Percentiles rank a stretch among this genome's conserved stretches.
Conservation (phyloP, 30 jellyfish, hydroid and myxozoan species). For the Chrysaora quinquecirrha region DNA sequence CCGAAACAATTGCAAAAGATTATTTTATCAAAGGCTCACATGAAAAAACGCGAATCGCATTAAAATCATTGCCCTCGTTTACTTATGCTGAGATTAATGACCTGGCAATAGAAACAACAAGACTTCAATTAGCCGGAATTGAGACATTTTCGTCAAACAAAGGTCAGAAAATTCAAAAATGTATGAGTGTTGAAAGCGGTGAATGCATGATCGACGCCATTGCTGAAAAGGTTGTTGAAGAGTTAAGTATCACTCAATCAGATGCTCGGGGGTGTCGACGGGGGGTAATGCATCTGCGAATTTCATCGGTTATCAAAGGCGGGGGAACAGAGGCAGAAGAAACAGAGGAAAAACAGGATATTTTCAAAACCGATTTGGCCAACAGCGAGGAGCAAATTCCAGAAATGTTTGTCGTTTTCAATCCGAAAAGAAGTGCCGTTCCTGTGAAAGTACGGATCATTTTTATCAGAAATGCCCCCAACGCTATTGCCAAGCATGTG, state of each 20-base stretch:
- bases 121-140: neutral
- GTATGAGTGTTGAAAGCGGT: neutral
- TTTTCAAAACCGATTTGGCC: too few species aligned
- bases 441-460: neutral
- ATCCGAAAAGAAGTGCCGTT: too few species aligned
- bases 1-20: too few species aligned
- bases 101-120: neutral
- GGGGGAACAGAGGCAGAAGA: too few species aligned
- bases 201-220: too few species aligned
- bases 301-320: neutral
- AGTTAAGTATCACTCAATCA: neutral
- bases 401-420: neutral
- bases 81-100: too few species aligned
- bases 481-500: neutral
- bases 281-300: constrained; percentile 3
- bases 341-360: neutral
- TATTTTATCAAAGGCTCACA: too few species aligned
- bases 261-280: neutral
- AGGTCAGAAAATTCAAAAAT: neutral
- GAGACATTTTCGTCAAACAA: neutral
- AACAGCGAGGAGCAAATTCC: neutral
- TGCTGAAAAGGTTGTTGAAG: neutral
- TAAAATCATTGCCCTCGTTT: too few species aligned
- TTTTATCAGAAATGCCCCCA: too few species aligned
- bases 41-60: too few species aligned